Evolutionary conservation across 2,888 invertebrate species (phyloP).

Genomic region (Nezara viridula): DNA sequence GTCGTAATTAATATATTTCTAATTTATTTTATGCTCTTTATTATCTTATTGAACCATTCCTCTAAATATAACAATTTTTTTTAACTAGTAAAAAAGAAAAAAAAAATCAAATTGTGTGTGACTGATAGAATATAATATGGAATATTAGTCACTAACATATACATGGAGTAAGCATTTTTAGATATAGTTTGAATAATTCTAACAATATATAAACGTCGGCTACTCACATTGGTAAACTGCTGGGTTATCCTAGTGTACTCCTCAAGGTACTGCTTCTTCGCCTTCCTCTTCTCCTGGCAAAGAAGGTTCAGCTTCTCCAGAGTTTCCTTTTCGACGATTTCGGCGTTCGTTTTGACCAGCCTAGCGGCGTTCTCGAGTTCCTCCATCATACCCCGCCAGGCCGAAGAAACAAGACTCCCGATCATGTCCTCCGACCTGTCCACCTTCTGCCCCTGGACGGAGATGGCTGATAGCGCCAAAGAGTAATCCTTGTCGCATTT

Average conservation of each 20-base stretch:
- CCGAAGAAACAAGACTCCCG: conserved; percentile 74
- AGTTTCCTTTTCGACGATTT: conserved; percentile 85
- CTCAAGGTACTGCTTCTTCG: conserved; percentile 89
- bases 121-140: not conserved
- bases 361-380: conserved; percentile 90
- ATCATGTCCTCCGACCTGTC: conserved; percentile 82
- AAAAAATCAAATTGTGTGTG: not conserved
- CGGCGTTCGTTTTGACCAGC: conserved; percentile 86
- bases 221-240: conserved; percentile 83
- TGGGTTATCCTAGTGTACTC: conserved; percentile 87
- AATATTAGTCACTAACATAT: not conserved
- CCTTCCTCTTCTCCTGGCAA: conserved; percentile 88
- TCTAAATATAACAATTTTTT: no score
- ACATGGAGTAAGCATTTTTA: not conserved
- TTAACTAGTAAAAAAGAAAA: not conserved
- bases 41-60: not conserved
- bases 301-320: conserved; percentile 85
- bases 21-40: not conserved
- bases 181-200: not conserved
- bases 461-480: conserved; percentile 83
- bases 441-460: conserved; percentile 86
- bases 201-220: not conserved
- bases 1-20: not conserved
- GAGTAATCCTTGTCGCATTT: conserved; percentile 95
- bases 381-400: conserved; percentile 89